Conservation (phyloP, 1,140 invertebrate species). For the Pseudomyrmex sp. region DNA sequence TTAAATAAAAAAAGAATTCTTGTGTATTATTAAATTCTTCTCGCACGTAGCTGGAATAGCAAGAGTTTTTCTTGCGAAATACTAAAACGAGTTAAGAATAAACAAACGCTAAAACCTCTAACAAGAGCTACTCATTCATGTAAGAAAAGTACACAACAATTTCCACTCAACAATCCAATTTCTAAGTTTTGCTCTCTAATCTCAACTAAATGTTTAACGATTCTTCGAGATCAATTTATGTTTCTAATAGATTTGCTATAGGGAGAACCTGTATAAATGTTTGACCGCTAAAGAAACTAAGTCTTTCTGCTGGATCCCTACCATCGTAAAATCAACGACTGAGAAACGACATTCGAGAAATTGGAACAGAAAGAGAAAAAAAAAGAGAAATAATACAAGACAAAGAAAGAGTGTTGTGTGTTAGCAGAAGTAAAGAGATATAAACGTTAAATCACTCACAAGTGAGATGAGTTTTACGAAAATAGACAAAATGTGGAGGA, state of each 20-base stretch:
- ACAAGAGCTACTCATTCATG: conserved; percentile 20
- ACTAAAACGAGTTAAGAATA: conserved; percentile 1
- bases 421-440: background rate
- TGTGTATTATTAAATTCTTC: background rate
- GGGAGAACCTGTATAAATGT: background rate
- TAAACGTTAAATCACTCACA: background rate
- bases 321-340: background rate
- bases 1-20: background rate
- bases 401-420: background rate
- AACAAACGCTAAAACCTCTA: background rate
- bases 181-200: conserved; percentile 12
- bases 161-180: background rate
- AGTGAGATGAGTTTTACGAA: background rate
- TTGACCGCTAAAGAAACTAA: background rate
- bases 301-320: background rate
- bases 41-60: background rate
- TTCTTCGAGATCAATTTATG: background rate
- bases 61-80: background rate
- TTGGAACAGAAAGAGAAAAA: background rate
- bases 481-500: background rate
- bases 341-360: background rate
- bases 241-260: background rate
- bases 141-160: background rate
- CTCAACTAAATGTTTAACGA: background rate
- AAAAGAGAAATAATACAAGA: background rate